Base-by-base conservation (phyloP, 2,113 vertebrate genomes). In the Pluvianellus socialis region DNA sequence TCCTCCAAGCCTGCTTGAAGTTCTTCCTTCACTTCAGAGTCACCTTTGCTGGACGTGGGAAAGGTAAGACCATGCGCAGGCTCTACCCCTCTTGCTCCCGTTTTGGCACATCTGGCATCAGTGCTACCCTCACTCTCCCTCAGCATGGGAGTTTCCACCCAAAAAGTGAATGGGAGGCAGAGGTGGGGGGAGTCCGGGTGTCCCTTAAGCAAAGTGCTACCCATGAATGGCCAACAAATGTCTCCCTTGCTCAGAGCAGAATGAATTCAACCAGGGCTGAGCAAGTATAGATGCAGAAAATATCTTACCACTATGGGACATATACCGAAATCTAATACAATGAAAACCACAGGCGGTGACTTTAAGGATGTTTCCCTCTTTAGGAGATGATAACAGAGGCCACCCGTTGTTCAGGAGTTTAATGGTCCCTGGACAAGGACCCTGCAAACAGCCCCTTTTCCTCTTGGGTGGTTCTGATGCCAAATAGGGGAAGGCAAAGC, bases 401-500 rank as follows among this genome's bases (percentile, higher is more conserved):
- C 52, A 58, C 8, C 8, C 1, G 0, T 66, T 59, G 18, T 71
- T 94, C 49, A 70, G 65, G 72, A 73, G 76, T 61, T 75, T 52
- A 75, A 49, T 38, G 24, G 28, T 84, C 65, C 19, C 79, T 52
- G 68, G 42, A 86, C 33, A 55, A 88, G 35, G 55, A 58, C 70
- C 27, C 65, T 86, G 76, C 47, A 75, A 94, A 33, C 79, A 89
- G 27, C 6, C 35, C 22, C 45, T 87, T 79, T 94, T 95, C 94
- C 73, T 96, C 86, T 91, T 75, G 92, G 61, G 67, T 91, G 73
- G 40, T 72, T 96, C 83, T 79, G 35, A 91, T 84, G 49, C 33
- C 88, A 87, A 75, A 91, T 4, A 75, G 45, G 35, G 62, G 52
- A 92, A 92, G 20, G 83, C n/a, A 77, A 88, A 94, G 65, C 84